Evolutionary conservation across 2,888 invertebrate genomes (phyloP).

Genomic region (Microctonus aethiopoides): DNA sequence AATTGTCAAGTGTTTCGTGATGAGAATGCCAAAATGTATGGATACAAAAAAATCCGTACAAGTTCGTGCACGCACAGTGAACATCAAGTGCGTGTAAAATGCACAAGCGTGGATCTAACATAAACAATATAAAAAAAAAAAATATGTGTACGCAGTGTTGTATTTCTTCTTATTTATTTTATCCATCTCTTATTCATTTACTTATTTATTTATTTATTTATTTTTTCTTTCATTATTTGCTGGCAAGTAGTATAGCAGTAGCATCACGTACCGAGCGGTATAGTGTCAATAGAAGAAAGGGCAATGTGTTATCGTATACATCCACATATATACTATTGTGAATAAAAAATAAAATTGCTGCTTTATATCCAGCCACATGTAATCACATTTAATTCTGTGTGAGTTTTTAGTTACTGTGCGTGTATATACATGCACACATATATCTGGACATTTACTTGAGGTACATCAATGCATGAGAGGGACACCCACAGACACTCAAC

Average conservation of each 20-base stretch:
- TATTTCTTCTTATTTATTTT: neutral
- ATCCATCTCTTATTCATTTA: too few relatives aligned
- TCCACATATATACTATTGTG: neutral
- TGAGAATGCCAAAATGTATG: slow-evolving; percentile 8
- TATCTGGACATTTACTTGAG: slow-evolving; percentile 17
- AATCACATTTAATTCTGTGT: neutral
- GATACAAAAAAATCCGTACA: neutral
- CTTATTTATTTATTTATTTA: neutral
- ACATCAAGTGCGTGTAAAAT: slow-evolving; percentile 23
- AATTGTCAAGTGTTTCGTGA: slow-evolving; percentile 8
- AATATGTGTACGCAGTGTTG: neutral
- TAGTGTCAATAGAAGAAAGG: slow-evolving; percentile 12
- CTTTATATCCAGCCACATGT: neutral
- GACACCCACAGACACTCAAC: slow-evolving; percentile 30
- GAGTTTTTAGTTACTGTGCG: neutral
- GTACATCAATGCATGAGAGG: slow-evolving; percentile 27
- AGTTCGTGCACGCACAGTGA: slow-evolving; percentile 19
- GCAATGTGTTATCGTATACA: slow-evolving; percentile 11
- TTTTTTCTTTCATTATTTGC: neutral
- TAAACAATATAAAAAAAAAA: neutral
- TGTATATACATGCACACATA: too few relatives aligned
- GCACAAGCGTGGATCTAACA: slow-evolving; percentile 9
- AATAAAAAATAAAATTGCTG: neutral
- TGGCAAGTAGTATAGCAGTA: slow-evolving; percentile 5
- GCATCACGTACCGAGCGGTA: neutral